A percentile compares a stretch with the other conserved stretches of the same genome.
Conservation (phyloP, 2,797 vertebrate species). For the Serranus cabrilla region DNA sequence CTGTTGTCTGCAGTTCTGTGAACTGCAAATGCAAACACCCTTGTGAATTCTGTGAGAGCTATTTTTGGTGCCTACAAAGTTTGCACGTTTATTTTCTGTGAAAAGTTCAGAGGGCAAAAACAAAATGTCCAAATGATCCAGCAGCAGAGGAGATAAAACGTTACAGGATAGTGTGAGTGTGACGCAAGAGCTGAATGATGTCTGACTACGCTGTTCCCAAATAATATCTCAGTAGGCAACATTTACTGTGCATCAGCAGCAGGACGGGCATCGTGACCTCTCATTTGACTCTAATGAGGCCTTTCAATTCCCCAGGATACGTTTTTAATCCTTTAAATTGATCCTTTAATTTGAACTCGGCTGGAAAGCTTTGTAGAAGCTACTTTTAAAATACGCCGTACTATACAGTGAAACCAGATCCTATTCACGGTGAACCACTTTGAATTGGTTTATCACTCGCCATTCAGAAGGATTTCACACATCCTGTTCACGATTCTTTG, state of each 20-base stretch:
- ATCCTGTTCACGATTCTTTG: background rate
- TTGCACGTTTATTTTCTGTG: conserved; percentile 47
- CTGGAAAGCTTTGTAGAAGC: conserved; percentile 47
- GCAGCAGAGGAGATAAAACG: conserved; percentile 1
- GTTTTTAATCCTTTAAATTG: conserved; percentile 54
- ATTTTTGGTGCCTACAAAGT: conserved; percentile 36
- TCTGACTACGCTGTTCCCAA: background rate
- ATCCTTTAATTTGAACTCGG: conserved; percentile 40
- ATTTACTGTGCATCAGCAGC: conserved; percentile 28
- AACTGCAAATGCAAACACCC: conserved; percentile 25
- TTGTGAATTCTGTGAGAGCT: conserved; percentile 37
- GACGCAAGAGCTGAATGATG: background rate
- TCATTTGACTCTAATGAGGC: conserved; percentile 45
- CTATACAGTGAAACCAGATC: conserved; percentile 12
- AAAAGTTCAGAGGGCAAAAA: conserved; percentile 44
- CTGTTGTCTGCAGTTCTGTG: conserved; percentile 38
- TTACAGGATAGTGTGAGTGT: background rate
- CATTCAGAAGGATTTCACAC: conserved; percentile 5
- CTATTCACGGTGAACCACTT: conserved; percentile 11
- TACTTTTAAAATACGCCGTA: conserved; percentile 40
- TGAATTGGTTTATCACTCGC: conserved; percentile 7
- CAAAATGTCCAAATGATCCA: conserved; percentile 25
- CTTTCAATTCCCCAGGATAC: conserved; percentile 31
- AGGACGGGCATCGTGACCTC: conserved; percentile 24
- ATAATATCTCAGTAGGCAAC: conserved; percentile 17